A percentile compares a stretch with the other conserved stretches of the same genome.
Evolutionary conservation across 1,140 invertebrate genomes (phyloP).

Genomic region (Augochlora pura): DNA sequence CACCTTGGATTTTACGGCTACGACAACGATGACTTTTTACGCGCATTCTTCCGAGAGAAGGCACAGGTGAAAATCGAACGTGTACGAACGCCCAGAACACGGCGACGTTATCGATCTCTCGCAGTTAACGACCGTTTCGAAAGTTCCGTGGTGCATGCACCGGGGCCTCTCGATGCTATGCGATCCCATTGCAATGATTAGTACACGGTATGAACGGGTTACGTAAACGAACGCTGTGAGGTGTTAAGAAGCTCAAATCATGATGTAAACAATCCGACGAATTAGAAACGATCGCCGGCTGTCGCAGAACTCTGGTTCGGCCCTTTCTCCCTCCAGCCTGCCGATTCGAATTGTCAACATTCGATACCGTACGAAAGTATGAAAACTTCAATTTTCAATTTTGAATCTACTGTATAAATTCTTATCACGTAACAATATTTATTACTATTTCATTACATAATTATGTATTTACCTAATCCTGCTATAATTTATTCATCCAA

Average conservation of each 20-base stretch:
- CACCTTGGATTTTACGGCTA: constrained; percentile 28
- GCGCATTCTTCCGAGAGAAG: not conserved
- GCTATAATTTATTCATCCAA: too few relatives aligned
- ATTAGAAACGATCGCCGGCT: not conserved
- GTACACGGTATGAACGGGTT: constrained; percentile 18
- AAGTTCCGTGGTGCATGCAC: not conserved
- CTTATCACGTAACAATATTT: too few relatives aligned
- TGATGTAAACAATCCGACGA: constrained; percentile 37
- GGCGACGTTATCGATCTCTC: not conserved
- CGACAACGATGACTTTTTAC: not conserved
- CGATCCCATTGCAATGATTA: constrained; percentile 5
- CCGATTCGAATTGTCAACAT: too few relatives aligned
- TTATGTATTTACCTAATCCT: too few relatives aligned
- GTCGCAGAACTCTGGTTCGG: not conserved
- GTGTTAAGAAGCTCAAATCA: constrained; percentile 18
- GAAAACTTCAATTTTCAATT: too few relatives aligned
- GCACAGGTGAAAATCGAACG: too few relatives aligned
- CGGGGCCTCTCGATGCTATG: not conserved
- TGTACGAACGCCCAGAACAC: too few relatives aligned
- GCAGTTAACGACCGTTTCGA: not conserved
- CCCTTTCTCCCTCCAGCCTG: not conserved
- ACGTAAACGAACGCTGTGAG: constrained; percentile 36
- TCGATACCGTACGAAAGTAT: too few relatives aligned
- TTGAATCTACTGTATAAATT: too few relatives aligned
- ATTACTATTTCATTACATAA: too few relatives aligned